Evolutionary conservation across 92 coral and sea anemone genomes (phyloP).

Genomic region (Metridium senile): DNA sequence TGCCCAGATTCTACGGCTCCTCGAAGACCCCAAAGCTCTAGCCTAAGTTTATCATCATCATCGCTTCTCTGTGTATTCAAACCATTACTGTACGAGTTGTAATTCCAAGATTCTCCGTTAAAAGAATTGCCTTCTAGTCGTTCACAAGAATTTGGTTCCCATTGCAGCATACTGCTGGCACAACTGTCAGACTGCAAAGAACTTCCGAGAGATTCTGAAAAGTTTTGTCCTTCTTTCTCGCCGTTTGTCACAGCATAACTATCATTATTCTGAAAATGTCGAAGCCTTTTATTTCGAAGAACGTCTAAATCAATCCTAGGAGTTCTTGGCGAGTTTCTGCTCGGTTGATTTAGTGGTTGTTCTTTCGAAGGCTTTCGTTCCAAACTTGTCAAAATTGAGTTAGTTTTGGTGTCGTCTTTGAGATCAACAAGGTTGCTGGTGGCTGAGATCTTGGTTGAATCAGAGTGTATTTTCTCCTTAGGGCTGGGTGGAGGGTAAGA

Average conservation of each 20-base stretch:
- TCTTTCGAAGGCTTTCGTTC: not conserved
- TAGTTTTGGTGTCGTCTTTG: not conserved
- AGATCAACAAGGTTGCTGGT: not conserved
- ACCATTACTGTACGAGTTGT: slow-evolving; percentile 6
- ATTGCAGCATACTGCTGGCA: slow-evolving; percentile 4
- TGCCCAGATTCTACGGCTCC: slow-evolving; percentile 79
- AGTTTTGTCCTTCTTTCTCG: not conserved
- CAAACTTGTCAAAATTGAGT: slow-evolving; percentile 1
- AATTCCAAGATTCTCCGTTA: not conserved
- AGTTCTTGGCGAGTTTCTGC: slow-evolving; percentile 3
- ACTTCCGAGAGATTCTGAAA: not conserved
- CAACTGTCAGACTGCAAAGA: slow-evolving; percentile 1
- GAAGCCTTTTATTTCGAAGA: slow-evolving; percentile 76
- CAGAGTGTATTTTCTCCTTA: slow-evolving; percentile 24
- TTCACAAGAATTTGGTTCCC: not conserved
- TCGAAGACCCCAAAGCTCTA: slow-evolving; percentile 84
- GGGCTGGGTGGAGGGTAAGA: slow-evolving; percentile 9
- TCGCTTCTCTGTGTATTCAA: slow-evolving; percentile 14
- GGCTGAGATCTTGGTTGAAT: slow-evolving; percentile 9
- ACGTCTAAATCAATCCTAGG: slow-evolving; percentile 65
- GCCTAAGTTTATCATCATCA: slow-evolving; percentile 66
- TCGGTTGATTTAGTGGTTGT: not conserved
- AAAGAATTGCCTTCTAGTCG: not conserved
- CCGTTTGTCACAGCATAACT: not conserved
- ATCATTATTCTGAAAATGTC: slow-evolving; percentile 16